Base-by-base conservation (phyloP, 2,888 invertebrate genomes). In the Diplazon laetatorius region DNA sequence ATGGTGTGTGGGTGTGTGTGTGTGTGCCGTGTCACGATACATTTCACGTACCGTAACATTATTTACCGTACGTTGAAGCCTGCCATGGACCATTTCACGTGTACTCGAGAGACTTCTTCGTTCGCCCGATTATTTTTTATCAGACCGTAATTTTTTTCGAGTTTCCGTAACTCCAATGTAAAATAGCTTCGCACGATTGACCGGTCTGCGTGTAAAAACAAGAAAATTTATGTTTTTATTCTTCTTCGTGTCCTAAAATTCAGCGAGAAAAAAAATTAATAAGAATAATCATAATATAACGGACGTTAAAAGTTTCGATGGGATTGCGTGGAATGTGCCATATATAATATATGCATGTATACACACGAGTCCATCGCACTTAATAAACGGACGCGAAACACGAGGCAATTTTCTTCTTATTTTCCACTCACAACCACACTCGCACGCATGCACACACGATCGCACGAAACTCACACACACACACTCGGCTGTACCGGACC, bases 361-460 rank as follows among this genome's bases (percentile, higher is more conserved):
- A n/a, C n/a, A n/a, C n/a, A 55, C 22, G 55, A 60, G 57, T 46
- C 57, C 66, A 62, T 37, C 83, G 80, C 76, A 80, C 73, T 76
- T 85, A 85, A 85, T 85, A 87, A 88, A 87, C 83, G 82, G 83
- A 81, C 78, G n/a, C 80, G 73, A 83, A 81, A 81, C 80, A 81
- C 76, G 84, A 83, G 82, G 57, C 39, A 55, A n/a, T 80, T 84
- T 86, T 84, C 79, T 84, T 83, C 80, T 60, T 52, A 50, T 72
- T 76, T 76, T 62, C 66, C 55, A 22, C 18, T 60, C 52, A 39
- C 42, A 0, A 44, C 22, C 12, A 39, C 20, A 8, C 48, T 12
- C 42, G 44, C 46, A 55, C 70, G 75, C 35, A 30, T 8, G 16
- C 16, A 52, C 12, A 39, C 25, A 42, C 65, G 25, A 39, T 52